phyloP scores from a whole-genome alignment of 2,113 vertebrate species.

The Copsychus sechellarum region DNA sequence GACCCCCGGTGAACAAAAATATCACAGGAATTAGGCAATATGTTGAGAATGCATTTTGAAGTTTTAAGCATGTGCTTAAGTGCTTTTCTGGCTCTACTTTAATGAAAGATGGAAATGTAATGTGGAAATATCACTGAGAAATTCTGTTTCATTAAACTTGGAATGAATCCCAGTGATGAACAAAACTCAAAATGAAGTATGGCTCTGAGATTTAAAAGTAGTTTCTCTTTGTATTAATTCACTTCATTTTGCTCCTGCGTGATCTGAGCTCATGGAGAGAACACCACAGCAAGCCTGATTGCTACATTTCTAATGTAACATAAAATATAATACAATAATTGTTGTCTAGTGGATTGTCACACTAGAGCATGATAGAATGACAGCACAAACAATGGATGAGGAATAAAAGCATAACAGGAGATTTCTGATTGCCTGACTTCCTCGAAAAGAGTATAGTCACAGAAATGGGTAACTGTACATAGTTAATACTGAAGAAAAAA shows the following conservation, averaged over 20 bases:
- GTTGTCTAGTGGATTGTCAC: background rate
- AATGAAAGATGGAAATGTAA: constrained; percentile 55
- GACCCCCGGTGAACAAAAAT: constrained; percentile 56
- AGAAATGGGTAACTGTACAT: background rate
- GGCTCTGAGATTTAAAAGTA: background rate
- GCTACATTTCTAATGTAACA: background rate
- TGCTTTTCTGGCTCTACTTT: constrained; percentile 58
- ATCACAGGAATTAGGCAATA: constrained; percentile 65
- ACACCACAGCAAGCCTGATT: background rate
- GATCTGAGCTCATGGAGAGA: background rate
- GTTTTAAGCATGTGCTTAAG: constrained; percentile 64
- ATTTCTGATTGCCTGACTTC: background rate
- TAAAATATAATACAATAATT: background rate
- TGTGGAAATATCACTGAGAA: constrained; percentile 17
- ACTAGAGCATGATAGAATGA: background rate
- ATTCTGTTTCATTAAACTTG: constrained; percentile 47
- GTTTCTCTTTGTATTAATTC: background rate
- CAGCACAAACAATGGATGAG: background rate
- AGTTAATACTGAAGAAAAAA: background rate
- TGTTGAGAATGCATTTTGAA: constrained; percentile 62
- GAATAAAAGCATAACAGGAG: background rate
- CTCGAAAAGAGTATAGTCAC: background rate
- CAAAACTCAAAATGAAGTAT: background rate
- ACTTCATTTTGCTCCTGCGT: background rate
- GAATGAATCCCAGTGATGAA: constrained; percentile 1